A percentile compares a stretch with the other conserved stretches of the same genome.
phyloP scores from a whole-genome alignment of 2,888 invertebrate genomes.

The Choristoneura rosaceana region DNA sequence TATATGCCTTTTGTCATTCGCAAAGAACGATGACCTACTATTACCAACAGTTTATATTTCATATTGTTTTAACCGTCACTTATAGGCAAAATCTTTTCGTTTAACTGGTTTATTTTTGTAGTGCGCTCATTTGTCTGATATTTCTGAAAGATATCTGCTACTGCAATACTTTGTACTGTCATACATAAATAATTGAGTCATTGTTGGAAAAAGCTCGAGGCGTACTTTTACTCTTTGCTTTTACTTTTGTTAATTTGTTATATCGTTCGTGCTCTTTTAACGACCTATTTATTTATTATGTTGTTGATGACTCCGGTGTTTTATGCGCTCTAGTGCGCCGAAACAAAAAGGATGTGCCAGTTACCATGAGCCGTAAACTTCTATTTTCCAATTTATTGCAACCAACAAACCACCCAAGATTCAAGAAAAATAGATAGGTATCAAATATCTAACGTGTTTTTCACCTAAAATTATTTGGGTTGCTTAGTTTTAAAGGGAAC shows the following conservation, averaged over 20 bases:
- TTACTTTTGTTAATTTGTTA: constrained; percentile 48
- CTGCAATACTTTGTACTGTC: constrained; percentile 52
- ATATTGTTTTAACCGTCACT: constrained; percentile 49
- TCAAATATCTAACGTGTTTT: not conserved
- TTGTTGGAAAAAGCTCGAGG: constrained; percentile 50
- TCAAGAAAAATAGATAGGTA: not conserved
- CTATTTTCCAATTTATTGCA: not conserved
- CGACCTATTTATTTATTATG: constrained; percentile 51
- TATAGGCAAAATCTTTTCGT: constrained; percentile 45
- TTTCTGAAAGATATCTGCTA: constrained; percentile 54
- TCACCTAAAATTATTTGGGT: too few species aligned
- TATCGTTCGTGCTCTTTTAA: constrained; percentile 46
- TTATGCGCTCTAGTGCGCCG: constrained; percentile 47
- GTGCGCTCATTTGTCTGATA: constrained; percentile 55
- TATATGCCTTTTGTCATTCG: constrained; percentile 68
- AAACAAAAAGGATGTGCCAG: constrained; percentile 40
- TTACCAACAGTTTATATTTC: constrained; percentile 54
- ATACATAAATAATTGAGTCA: constrained; percentile 54
- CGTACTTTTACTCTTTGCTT: constrained; percentile 55
- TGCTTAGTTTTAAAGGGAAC: too few species aligned
- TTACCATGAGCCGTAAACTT: constrained; percentile 11
- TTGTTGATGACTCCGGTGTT: constrained; percentile 37
- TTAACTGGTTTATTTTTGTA: constrained; percentile 54
- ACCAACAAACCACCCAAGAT: not conserved
- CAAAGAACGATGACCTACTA: constrained; percentile 68